phyloP scores from a whole-genome alignment of 2,797 vertebrate genomes.

The Florisuga fusca region DNA sequence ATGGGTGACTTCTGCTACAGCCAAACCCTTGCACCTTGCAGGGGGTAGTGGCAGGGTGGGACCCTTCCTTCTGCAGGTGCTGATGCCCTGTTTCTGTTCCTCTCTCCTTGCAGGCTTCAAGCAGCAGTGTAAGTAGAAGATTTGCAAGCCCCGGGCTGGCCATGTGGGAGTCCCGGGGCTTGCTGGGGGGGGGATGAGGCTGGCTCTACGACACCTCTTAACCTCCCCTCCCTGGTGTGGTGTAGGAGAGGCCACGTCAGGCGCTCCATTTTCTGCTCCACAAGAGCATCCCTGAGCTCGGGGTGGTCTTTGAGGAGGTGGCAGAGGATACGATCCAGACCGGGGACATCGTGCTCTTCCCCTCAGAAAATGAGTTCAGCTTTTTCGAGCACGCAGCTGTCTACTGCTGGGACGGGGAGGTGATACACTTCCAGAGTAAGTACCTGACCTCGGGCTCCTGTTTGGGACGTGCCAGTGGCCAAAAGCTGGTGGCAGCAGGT shows the following conservation, averaged over 20 bases:
- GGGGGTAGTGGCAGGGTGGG: too few species aligned
- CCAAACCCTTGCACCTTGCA: too few species aligned
- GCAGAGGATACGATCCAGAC: fast-evolving
- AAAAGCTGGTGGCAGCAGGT: fast-evolving
- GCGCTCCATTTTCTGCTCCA: fast-evolving
- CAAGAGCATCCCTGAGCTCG: fast-evolving
- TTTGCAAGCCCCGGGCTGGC: fast-evolving
- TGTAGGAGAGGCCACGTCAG: background rate
- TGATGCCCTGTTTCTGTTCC: background rate
- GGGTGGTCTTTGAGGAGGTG: fast-evolving
- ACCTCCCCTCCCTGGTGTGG: background rate
- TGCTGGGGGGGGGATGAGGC: fast-evolving
- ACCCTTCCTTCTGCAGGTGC: too few species aligned
- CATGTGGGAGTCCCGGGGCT: fast-evolving
- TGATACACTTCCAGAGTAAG: background rate
- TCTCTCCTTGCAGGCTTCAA: background rate
- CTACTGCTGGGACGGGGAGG: background rate
- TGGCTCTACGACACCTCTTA: background rate
- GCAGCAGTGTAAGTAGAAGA: background rate
- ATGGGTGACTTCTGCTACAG: too few species aligned
- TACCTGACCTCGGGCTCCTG: fast-evolving
- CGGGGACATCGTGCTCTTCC: background rate
- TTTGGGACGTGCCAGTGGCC: fast-evolving
- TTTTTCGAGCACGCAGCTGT: fast-evolving
- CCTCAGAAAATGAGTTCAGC: too few species aligned